phyloP scores from a whole-genome alignment of 2,113 vertebrate genomes.

The Myotis lucifugus region DNA sequence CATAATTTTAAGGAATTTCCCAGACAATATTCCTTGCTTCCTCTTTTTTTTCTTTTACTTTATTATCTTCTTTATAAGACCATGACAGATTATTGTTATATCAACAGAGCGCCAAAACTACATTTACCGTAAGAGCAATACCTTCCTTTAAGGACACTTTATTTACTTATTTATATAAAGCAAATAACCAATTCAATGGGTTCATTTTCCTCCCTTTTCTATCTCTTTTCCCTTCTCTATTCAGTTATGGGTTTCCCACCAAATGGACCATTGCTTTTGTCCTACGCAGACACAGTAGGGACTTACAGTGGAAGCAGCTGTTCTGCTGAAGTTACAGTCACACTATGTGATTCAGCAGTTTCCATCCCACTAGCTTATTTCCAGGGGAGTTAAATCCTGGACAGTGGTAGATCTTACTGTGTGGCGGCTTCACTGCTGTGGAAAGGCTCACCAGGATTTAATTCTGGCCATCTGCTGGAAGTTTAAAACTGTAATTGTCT shows the following conservation, averaged over 20 bases:
- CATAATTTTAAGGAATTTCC: not conserved
- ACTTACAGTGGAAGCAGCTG: not conserved
- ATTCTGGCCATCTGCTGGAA: constrained; percentile 62
- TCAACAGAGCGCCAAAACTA: not conserved
- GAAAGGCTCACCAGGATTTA: constrained; percentile 46
- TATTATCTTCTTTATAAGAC: not conserved
- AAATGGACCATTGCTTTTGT: not conserved
- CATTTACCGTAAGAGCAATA: not conserved
- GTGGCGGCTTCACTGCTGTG: not conserved
- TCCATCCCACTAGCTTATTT: constrained; percentile 4
- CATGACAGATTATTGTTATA: not conserved
- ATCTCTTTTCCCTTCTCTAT: too few species aligned
- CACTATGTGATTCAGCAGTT: not conserved
- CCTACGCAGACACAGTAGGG: not conserved
- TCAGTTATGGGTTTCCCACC: not conserved
- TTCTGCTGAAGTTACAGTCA: not conserved
- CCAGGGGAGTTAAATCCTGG: constrained; percentile 36
- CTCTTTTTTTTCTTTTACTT: not conserved
- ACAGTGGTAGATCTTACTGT: not conserved
- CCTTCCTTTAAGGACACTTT: not conserved
- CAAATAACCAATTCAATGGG: not conserved
- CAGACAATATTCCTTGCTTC: not conserved
- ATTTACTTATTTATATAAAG: not conserved
- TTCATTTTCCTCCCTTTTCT: not conserved
- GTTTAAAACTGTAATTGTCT: constrained; percentile 55